phyloP scores from a whole-genome alignment of 2,113 vertebrate genomes.

The Crocuta crocuta region DNA sequence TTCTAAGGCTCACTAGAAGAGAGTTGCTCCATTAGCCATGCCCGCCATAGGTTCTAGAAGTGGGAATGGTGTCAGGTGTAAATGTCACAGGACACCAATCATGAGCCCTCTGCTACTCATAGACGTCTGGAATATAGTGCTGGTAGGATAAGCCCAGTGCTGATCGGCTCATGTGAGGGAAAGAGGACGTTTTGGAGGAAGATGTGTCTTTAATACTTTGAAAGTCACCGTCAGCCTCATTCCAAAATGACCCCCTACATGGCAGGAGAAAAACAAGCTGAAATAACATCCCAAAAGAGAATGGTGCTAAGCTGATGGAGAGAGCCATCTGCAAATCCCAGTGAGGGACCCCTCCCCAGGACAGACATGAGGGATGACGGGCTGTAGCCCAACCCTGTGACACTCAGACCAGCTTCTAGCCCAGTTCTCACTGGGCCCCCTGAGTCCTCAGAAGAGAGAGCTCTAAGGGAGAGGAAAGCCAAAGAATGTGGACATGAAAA shows the following conservation, averaged over 20 bases:
- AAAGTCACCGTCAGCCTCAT: not conserved
- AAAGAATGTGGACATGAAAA: not conserved
- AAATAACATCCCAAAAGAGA: not conserved
- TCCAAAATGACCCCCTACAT: not conserved
- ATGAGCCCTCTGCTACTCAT: not conserved
- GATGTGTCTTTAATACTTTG: not conserved
- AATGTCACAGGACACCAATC: not conserved
- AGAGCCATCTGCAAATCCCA: no score
- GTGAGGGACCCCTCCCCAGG: not conserved
- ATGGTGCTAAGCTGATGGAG: not conserved
- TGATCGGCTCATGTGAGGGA: not conserved
- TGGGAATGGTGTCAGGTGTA: no score
- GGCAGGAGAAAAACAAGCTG: not conserved
- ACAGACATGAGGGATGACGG: not conserved
- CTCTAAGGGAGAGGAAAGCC: not conserved
- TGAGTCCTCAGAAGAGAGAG: not conserved
- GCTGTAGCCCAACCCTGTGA: not conserved
- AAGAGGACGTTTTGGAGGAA: not conserved
- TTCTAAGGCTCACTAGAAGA: not conserved
- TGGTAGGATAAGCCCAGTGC: not conserved
- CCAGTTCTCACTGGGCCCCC: not conserved
- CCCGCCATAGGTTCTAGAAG: not conserved
- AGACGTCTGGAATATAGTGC: not conserved
- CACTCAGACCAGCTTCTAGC: not conserved
- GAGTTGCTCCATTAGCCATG: not conserved